Base-by-base conservation (phyloP, 1,140 invertebrate species). In the Lineus longissimus region DNA sequence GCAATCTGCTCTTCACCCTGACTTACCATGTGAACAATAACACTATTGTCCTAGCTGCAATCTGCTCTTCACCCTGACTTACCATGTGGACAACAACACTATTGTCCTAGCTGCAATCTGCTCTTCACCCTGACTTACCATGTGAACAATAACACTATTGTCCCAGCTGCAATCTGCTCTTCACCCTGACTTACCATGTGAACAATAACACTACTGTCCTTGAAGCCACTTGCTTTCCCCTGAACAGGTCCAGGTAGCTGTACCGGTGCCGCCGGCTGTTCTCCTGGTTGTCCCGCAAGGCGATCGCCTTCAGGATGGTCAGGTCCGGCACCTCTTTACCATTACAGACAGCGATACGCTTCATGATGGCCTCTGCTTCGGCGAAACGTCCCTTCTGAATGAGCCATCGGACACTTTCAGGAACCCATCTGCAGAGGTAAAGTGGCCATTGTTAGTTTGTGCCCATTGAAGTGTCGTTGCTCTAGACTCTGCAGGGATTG, bases 331-430 rank as follows among this genome's bases (percentile, higher is more conserved):
- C 40, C 1, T 25, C 4, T 19, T 47, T 47, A 30, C 62, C 64
- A 47, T 72, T 72, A 40, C 51, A 62, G 22, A 59, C 61, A 15
- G 70, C 65, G 9, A 70, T 64, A 25, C 36, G 22, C 19, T 54
- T 63, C 7, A 72, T 22, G 15, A 69, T 63, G 23, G 23, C 25
- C n/a, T 61, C 36, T 11, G 70, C 70, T 45, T 72, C 70, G 33
- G 62, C 56, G 36, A 64, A 61, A 40, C 63, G 51, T 23, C 60
- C 56, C 27, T 60, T 60, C 1, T 55, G 33, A 27, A 68, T 45
- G 0, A 70, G 55, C 70, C 70, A 72, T 17, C 70, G 55, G 17
- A 62, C 61, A 55, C 61, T 67, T 56, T 72, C 70, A 2, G 70
- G 70, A 29, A 70, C 55, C 41, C 64, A 61, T n/a, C 69, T 70